Evolutionary conservation across 1,140 invertebrate species (phyloP).

Genomic region (Vanessa tameamea): DNA sequence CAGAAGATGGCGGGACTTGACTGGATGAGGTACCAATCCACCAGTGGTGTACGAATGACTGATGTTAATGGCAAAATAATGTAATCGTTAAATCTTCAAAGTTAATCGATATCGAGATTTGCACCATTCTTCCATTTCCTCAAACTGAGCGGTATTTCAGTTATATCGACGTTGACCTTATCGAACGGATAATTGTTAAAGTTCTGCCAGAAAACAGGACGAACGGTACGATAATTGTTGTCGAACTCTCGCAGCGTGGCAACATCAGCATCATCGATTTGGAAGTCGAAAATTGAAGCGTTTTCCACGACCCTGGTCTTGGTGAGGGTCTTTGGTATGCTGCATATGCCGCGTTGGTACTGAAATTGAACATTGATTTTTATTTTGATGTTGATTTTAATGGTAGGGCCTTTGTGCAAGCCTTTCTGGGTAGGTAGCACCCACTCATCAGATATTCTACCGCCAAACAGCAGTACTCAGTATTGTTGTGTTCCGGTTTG

Average conservation of each 20-base stretch:
- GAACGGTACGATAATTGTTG: conserved; percentile 41
- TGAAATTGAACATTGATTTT: conserved; percentile 56
- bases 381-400: too few species aligned
- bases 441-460: too few species aligned
- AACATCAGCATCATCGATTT: conserved; percentile 82
- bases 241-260: conserved; percentile 61
- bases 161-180: conserved; percentile 39
- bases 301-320: conserved; percentile 86
- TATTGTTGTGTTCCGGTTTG: too few species aligned
- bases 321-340: conserved; percentile 90
- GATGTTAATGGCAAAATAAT: too few species aligned
- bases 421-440: too few species aligned
- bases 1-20: too few species aligned
- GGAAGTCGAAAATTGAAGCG: conserved; percentile 87
- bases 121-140: conserved; percentile 58
- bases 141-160: conserved; percentile 45
- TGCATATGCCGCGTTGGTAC: conserved; percentile 85
- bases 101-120: conserved; percentile 57
- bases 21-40: too few species aligned
- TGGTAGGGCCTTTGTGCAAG: too few species aligned
- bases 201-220: conserved; percentile 53
- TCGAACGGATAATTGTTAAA: conserved; percentile 64
- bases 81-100: neutral
- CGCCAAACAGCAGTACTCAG: too few species aligned
- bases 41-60: too few species aligned